A percentile compares a stretch with the other conserved stretches of the same genome.
Conservation (phyloP, 1,140 invertebrate species). For the Bombus fervidus region DNA sequence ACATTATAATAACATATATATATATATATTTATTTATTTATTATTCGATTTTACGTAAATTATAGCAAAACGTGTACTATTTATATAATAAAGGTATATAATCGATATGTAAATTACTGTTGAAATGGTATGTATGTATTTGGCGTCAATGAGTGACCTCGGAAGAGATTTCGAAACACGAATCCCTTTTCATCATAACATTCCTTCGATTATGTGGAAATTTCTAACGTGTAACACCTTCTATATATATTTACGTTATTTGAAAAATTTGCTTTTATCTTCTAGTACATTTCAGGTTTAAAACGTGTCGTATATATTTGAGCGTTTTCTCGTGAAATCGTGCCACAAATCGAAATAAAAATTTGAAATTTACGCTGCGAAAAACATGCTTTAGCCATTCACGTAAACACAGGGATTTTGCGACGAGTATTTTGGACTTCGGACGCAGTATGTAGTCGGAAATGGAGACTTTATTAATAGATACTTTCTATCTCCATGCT, state of each 20-base stretch:
- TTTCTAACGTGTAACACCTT: background rate
- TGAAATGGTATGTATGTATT: background rate
- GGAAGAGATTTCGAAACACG: slow-evolving; percentile 26
- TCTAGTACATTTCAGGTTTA: background rate
- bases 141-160: slow-evolving; percentile 40
- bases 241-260: background rate
- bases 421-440: slow-evolving; percentile 40
- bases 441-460: slow-evolving; percentile 28
- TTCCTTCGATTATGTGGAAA: background rate
- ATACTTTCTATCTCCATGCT: slow-evolving; percentile 33
- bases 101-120: background rate
- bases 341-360: background rate
- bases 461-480: slow-evolving; percentile 55
- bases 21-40: too few relatives aligned
- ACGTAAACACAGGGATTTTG: slow-evolving; percentile 5
- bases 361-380: background rate
- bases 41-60: background rate
- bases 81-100: slow-evolving; percentile 9
- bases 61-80: background rate
- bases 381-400: background rate
- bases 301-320: background rate
- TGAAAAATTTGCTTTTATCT: background rate
- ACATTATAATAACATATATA: too few relatives aligned
- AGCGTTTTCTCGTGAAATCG: background rate
- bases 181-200: slow-evolving; percentile 8